Evolutionary conservation across 2,113 vertebrate genomes (phyloP).

Genomic region (Dasypus novemcinctus): DNA sequence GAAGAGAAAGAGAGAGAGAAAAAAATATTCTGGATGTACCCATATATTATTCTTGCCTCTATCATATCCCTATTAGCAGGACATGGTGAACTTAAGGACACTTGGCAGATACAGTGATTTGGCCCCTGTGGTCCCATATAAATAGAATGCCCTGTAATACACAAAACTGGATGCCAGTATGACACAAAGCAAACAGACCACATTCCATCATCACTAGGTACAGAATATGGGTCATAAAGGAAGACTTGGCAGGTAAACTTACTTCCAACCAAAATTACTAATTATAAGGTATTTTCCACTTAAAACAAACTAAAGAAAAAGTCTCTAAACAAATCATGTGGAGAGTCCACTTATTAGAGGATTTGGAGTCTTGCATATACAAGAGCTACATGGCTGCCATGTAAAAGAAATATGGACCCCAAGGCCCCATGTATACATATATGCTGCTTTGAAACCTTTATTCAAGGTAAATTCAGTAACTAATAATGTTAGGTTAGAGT

Average conservation of each 20-base stretch:
- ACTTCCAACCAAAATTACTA: neutral
- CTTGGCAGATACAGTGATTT: constrained; percentile 56
- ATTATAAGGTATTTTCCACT: neutral
- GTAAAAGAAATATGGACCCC: neutral
- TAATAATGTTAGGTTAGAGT: neutral
- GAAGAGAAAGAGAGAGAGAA: constrained; percentile 27
- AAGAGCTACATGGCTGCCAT: neutral
- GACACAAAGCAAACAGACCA: constrained; percentile 41
- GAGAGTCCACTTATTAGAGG: neutral
- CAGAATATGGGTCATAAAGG: neutral
- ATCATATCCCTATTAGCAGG: neutral
- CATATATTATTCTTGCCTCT: neutral
- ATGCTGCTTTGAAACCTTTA: accelerated
- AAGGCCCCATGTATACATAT: neutral
- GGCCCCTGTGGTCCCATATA: constrained; percentile 32
- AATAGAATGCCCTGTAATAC: neutral
- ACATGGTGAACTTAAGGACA: constrained; percentile 72
- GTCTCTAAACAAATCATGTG: neutral
- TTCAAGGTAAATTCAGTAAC: neutral
- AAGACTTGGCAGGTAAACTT: neutral
- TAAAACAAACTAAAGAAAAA: constrained; percentile 55
- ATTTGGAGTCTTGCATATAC: neutral
- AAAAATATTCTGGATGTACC: neutral
- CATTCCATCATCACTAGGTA: constrained; percentile 5
- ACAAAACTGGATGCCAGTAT: neutral